Base-by-base conservation (phyloP, 2,888 invertebrate species). In the Scaeva pyrastri region DNA sequence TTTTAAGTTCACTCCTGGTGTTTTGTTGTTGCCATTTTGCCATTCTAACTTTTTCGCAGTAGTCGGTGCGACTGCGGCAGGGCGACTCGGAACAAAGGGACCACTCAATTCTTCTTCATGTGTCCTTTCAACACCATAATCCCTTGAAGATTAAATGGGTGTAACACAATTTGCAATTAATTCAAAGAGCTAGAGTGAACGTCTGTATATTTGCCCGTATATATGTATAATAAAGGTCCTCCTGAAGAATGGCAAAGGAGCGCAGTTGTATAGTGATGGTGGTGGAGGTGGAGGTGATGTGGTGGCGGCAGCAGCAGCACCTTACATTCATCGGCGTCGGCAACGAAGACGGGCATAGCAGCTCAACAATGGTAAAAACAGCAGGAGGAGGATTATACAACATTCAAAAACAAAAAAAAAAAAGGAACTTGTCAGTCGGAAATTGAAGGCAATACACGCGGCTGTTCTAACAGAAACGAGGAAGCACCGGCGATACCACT, bases 161-260 rank as follows among this genome's bases (percentile, higher is more conserved):
- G 88, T 88, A 88, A 88, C 85, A 88, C 85, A 88, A 88, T 88
- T 88, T 88, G 88, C 88, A 88, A 88, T 84, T 85, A 88, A 85
- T 88, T 88, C 81, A 75, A 78, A 70, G 71, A 66, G 60, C 72
- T 55, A 73, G 73, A 58, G 31, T 45, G 43, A 50, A 60, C 72
- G 74, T 75, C 76, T 72, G 52, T 75, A 72, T 45, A 50, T 55
- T 68, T 68, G 39, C 50, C 56, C 72, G 45, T 52, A 81, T 31
- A 55, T 39, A 76, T 60, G 31, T 8, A 43, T 56, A 56, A n/a
- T 75, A 21, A 55, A 36, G 16, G 43, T n/a, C 56, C 48, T 73
- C 23, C 43, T 39, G 64, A 75, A 71, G 39, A 76, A 50, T 11
- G 8, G 16, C 60, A 12, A 48, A 48, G 66, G 74, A 70, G 80